These are phyloP conservation scores for Cerceris ruficornis DNA, from an alignment of 2,888 invertebrate genomes.

Conservation along the genomic window DNA sequence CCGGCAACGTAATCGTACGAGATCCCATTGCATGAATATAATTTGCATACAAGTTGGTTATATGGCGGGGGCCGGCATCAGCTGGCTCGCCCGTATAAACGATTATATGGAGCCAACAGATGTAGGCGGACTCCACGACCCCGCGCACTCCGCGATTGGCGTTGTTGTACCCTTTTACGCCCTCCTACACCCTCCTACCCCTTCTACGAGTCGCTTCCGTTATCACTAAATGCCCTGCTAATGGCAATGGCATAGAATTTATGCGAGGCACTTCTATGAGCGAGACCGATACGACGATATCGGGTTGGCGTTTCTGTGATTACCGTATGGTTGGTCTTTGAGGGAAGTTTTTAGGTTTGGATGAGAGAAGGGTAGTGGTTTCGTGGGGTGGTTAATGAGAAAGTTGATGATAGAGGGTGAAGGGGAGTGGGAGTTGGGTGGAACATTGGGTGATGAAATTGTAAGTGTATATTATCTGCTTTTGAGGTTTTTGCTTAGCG, in stretches of 20 bases:
- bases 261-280: slow-evolving; percentile 39
- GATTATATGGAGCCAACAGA: slow-evolving; percentile 81
- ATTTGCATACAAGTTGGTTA: slow-evolving; percentile 82
- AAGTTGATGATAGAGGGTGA: no score
- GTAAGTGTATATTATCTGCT: no score
- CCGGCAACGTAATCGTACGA: slow-evolving; percentile 79
- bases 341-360: no score
- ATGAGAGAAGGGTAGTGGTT: no score
- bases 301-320: no score
- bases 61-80: slow-evolving; percentile 78
- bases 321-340: no score
- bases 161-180: slow-evolving; percentile 64
- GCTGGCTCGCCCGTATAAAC: slow-evolving; percentile 81
- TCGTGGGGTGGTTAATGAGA: no score
- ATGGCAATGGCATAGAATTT: slow-evolving; percentile 74
- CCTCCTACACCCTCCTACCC: slow-evolving; percentile 27
- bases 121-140: slow-evolving; percentile 78
- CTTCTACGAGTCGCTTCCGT: slow-evolving; percentile 50
- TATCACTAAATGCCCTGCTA: slow-evolving; percentile 76
- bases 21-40: slow-evolving; percentile 81
- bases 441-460: no score
- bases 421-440: no score
- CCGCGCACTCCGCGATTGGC: slow-evolving; percentile 65
- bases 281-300: slow-evolving; percentile 17
- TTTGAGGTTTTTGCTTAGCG: no score